Evolutionary conservation across 2,113 vertebrate species (phyloP).

Genomic region (Fregata magnificens): DNA sequence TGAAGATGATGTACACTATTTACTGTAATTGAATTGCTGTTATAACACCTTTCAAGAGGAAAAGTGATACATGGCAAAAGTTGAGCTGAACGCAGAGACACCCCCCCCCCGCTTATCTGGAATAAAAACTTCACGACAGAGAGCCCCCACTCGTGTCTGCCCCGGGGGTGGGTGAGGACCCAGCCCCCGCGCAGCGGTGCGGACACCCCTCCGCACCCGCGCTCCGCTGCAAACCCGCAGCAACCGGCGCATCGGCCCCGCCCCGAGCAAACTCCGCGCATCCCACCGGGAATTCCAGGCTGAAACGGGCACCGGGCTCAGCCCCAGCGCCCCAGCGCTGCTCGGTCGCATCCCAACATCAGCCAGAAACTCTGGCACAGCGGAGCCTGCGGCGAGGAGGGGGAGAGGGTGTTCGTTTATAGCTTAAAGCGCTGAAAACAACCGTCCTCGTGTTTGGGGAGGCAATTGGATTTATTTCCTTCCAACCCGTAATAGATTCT

Average conservation of each 20-base stretch:
- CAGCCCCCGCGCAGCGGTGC: not conserved
- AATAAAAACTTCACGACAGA: not conserved
- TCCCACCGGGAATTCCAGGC: not conserved
- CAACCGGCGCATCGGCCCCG: too few species aligned
- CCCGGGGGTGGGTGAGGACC: not conserved
- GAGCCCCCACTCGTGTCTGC: not conserved
- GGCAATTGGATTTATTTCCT: not conserved
- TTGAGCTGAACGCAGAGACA: not conserved
- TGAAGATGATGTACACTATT: slow-evolving; percentile 63
- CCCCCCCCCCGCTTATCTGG: not conserved
- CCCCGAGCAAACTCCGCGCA: not conserved
- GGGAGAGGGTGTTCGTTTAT: rapidly evolving
- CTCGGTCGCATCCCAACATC: not conserved
- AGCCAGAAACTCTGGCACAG: rapidly evolving
- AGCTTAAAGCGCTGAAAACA: not conserved
- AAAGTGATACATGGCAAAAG: slow-evolving; percentile 63
- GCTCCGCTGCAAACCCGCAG: not conserved
- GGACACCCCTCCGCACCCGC: not conserved
- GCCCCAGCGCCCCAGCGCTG: not conserved
- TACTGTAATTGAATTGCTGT: slow-evolving; percentile 79
- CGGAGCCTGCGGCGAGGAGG: not conserved
- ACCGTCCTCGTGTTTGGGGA: not conserved
- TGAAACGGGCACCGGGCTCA: not conserved
- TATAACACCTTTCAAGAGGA: slow-evolving; percentile 75
- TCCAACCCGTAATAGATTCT: slow-evolving; percentile 35